Evolutionary conservation across 2,113 vertebrate genomes (phyloP), one percentile per base, ranked within the genome.

Genomic region (Parus major): DNA sequence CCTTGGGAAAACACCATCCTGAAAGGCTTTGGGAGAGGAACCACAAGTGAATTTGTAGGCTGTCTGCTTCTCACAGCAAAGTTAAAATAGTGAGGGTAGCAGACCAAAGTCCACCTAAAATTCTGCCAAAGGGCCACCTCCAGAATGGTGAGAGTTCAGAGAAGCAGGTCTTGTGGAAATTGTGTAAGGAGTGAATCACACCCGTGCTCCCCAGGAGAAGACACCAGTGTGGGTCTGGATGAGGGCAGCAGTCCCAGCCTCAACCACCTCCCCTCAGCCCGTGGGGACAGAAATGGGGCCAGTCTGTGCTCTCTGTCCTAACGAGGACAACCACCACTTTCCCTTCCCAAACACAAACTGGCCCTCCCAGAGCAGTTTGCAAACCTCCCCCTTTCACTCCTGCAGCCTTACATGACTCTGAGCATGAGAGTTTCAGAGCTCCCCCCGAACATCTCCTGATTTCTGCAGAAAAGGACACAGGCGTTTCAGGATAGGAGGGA

Each of bases 301-400:
- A 0, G 42, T 59, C 41, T 29, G 10, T 28, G 23, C 11, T 36
- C 42, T 61, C 7, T 17, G 33, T 24, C 49, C 42, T 22, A 28
- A 41, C 0, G 0, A 56, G 46, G 4, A 42, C 21, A 57, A 1
- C 10, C 7, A 2, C 12, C 5, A 1, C 56, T 19, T 57, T 78
- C 42, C 69, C 47, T 87, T 60, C 73, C 78, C 9, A 3, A 65
- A 24, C 20, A 33, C 12, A n/a, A 73, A 28, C 19, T 5, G 0
- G 0, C 5, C 65, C 78, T 87, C 59, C 72, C 73, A 77, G 52
- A 39, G 5, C n/a, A 7, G 7, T 39, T 69, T 39, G 5, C 36
- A 87, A 73, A 69, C 19, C 70, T 72, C 24, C 36, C 46, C 19
- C n/a, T 81, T 61, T 44, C 28, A 6, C 39, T 71, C 65, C 2